Percentiles rank a stretch among this genome's conserved stretches.
Conservation (phyloP, 2,113 vertebrate genomes). For the Lota lota region DNA sequence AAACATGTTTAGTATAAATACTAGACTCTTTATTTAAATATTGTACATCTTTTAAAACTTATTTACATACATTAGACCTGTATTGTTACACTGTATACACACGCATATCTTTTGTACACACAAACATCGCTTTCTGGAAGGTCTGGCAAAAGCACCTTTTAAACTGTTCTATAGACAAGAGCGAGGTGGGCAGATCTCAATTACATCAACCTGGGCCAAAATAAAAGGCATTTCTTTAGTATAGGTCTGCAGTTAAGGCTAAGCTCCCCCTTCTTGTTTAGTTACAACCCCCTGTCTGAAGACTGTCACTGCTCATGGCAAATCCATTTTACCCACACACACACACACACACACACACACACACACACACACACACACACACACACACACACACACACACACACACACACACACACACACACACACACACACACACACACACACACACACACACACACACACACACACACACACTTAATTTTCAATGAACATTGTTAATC, state of each 20-base stretch:
- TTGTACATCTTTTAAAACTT: conserved; percentile 76
- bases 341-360: too few relatives aligned
- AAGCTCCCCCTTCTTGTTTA: too few relatives aligned
- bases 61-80: conserved; percentile 76
- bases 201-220: conserved; percentile 53
- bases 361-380: too few relatives aligned
- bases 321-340: too few relatives aligned
- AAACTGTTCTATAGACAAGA: conserved; percentile 30
- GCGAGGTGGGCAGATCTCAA: conserved; percentile 19
- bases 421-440: too few relatives aligned
- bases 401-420: too few relatives aligned
- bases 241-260: conserved; percentile 64
- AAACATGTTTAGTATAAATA: conserved; percentile 70
- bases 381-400: too few relatives aligned
- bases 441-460: too few relatives aligned
- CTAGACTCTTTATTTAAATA: conserved; percentile 80
- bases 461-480: too few relatives aligned
- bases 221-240: conserved; percentile 61
- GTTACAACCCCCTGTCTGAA: too few relatives aligned
- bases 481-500: too few relatives aligned
- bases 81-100: conserved; percentile 67
- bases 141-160: conserved; percentile 71
- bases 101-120: conserved; percentile 45
- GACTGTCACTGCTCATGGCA: too few relatives aligned
- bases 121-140: conserved; percentile 53